phyloP scores from a whole-genome alignment of 2,113 vertebrate genomes.

The Hemiprocne comata region DNA sequence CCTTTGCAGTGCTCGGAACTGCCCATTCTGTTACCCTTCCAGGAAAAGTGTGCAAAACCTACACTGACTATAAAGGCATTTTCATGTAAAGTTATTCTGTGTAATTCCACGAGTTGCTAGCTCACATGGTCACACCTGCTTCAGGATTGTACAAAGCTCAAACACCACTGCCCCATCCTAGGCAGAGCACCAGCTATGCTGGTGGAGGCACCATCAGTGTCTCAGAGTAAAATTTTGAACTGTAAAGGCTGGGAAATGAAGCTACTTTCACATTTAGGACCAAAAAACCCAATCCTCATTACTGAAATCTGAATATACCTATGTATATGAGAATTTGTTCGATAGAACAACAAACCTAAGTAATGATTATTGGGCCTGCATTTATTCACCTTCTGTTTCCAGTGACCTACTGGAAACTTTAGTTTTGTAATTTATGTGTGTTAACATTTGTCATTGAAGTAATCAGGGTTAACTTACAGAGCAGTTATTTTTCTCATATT shows the following conservation, averaged over 20 bases:
- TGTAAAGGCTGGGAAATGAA: background rate
- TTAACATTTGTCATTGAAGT: background rate
- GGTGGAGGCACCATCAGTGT: background rate
- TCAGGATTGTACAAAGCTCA: background rate
- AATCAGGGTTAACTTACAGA: background rate
- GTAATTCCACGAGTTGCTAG: background rate
- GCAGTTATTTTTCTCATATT: constrained; percentile 1
- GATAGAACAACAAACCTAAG: background rate
- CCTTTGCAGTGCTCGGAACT: background rate
- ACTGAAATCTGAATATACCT: background rate
- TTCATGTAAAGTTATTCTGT: background rate
- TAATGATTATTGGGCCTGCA: background rate
- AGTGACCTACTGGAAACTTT: background rate
- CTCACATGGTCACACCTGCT: background rate
- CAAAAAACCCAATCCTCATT: background rate
- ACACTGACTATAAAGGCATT: background rate
- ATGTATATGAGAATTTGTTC: background rate
- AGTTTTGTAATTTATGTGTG: background rate
- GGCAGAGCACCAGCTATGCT: background rate
- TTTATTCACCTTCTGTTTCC: background rate
- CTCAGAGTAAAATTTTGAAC: background rate
- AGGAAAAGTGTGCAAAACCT: background rate
- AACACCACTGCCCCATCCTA: background rate
- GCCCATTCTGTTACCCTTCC: background rate
- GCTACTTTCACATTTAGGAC: background rate